Conservation (phyloP, 92 coral and sea anemone species). For the Palythoa grandiflora region DNA sequence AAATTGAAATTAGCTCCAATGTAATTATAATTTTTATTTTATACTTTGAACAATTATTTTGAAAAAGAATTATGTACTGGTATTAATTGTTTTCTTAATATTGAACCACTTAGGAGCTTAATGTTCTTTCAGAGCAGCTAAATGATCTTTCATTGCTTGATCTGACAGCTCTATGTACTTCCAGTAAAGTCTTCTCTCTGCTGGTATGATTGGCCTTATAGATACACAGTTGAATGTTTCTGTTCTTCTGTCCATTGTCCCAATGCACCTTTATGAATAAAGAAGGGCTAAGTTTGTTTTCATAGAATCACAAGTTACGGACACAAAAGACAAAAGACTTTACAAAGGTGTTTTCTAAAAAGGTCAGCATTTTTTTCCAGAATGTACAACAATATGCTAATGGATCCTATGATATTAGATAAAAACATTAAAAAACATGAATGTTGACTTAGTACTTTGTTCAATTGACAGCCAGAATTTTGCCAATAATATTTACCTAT, state of each 20-base stretch:
- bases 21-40: no score
- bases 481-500: slow-evolving; percentile 65
- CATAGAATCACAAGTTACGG: no score
- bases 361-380: no score
- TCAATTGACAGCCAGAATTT: background rate
- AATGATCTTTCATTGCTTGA: slow-evolving; percentile 74
- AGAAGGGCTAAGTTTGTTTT: background rate
- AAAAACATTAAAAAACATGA: no score
- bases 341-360: no score
- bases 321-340: no score
- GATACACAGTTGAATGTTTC: slow-evolving; percentile 86
- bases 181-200: slow-evolving; percentile 63
- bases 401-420: no score
- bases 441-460: background rate
- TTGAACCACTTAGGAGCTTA: slow-evolving; percentile 21
- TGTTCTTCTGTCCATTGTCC: slow-evolving; percentile 84
- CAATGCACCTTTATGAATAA: slow-evolving; percentile 73
- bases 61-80: background rate
- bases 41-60: background rate
- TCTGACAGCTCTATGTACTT: slow-evolving; percentile 66
- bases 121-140: slow-evolving; percentile 80
- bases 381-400: no score
- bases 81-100: background rate
- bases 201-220: slow-evolving; percentile 80
- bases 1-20: no score